Base-by-base conservation (phyloP, 2,113 vertebrate species). In the Pelmatolapia mariae region DNA sequence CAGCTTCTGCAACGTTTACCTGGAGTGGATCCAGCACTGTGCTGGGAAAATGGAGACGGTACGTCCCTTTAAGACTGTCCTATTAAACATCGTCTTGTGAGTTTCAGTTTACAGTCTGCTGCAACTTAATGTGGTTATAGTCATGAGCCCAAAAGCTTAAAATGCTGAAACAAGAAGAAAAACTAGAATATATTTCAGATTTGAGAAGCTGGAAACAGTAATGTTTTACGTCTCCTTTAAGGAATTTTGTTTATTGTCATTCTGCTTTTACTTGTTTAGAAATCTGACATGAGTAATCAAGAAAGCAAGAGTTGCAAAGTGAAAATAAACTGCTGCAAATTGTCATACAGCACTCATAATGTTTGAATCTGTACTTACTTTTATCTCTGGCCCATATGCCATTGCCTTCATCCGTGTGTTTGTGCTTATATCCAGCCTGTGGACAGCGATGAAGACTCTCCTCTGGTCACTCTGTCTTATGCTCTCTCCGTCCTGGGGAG, bases 11-110 rank as follows among this genome's bases (percentile, higher is more conserved):
- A 99, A 97, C 3, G 96, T 98, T 88, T 99, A 99, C 93, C 96
- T 99, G 83, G 98, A 99, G 88, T 99, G 99, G 99, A 98, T 99
- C 92, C 99, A 99, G 89, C 96, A 97, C 94, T 99, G 99, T 26
- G 96, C 97, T 4, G 96, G 92, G 86, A 98, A 97, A 91, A 96
- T 96, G 78, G 96, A 95, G 29, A 97, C 98, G 97, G 99, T 99
- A 94, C 6, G 84, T 31, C 45, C 15, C 43, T 63, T 57, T 56
- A 38, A 47, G 7, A 78, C 73, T 43, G 19, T 10, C 78, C 47
- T 47, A 2, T 66, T 29, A 19, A 12, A 52, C 26, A 18, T 43
- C 4, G 9, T 82, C 5, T 54, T 47, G 33, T 3, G 10, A 31
- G 71, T 78, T 47, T 78, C 43, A 78, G 10, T n/a, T 76, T 52